Conservation (phyloP, 35 echinoderm and acorn worm species). For the Nesometra sesokonis region DNA sequence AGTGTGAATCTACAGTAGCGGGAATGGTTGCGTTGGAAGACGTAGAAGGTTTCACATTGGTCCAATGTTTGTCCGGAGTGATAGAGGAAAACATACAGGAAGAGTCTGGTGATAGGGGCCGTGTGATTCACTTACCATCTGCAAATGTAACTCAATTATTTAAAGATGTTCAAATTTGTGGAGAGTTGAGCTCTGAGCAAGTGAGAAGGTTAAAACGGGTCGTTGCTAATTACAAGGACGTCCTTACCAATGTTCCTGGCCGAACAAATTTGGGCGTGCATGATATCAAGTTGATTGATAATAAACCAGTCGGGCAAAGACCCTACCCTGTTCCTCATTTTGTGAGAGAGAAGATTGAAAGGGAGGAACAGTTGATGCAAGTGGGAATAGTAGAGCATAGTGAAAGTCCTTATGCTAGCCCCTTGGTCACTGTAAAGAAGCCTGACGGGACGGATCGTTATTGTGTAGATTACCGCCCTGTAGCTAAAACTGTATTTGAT, state of each 20-base stretch:
- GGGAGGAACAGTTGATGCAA: not conserved
- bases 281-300: slow-evolving; percentile 19
- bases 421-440: slow-evolving; percentile 40
- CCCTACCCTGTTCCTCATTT: slow-evolving; percentile 8
- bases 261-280: slow-evolving; percentile 25
- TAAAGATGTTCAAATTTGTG: not conserved
- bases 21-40: too few species aligned
- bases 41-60: too few species aligned
- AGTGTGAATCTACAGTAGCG: too few species aligned
- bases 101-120: not conserved
- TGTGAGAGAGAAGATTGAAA: not conserved
- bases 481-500: slow-evolving; percentile 28
- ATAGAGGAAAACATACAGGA: too few species aligned
- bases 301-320: not conserved
- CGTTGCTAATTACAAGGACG: not conserved
- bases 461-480: slow-evolving; percentile 43
- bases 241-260: slow-evolving; percentile 38
- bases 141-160: not conserved
- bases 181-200: not conserved
- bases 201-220: not conserved
- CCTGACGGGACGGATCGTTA: slow-evolving; percentile 26
- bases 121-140: slow-evolving; percentile 2
- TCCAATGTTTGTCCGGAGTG: too few species aligned
- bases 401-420: slow-evolving; percentile 38
- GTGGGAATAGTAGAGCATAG: not conserved